Percentiles rank a stretch among this genome's conserved stretches.
These are phyloP conservation scores for Cheilinus undulatus DNA, from an alignment of 2,113 vertebrate species.

Conservation along the genomic window DNA sequence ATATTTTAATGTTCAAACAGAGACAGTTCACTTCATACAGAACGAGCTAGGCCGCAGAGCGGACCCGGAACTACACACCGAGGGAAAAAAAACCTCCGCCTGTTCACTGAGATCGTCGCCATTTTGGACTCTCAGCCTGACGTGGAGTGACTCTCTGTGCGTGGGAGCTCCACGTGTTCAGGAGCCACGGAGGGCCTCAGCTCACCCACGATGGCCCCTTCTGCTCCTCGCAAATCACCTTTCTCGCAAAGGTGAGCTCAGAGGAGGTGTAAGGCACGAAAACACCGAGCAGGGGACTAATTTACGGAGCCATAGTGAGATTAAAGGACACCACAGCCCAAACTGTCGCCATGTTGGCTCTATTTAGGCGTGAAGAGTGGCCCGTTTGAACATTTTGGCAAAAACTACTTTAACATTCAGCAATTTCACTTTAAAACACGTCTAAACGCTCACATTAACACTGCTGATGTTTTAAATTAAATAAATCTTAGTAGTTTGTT, in stretches of 20 bases:
- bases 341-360: conserved; percentile 47
- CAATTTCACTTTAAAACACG: neutral
- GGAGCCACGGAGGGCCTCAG: conserved; percentile 41
- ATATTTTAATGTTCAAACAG: neutral
- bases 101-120: conserved; percentile 65
- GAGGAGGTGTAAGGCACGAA: neutral
- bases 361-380: conserved; percentile 2
- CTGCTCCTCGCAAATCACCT: conserved; percentile 41
- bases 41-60: neutral
- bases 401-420: neutral
- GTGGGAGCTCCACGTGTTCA: conserved; percentile 74
- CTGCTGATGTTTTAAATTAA: neutral
- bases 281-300: neutral
- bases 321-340: conserved; percentile 8
- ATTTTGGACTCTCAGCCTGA: conserved; percentile 79
- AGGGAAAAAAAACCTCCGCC: neutral
- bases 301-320: conserved; percentile 6
- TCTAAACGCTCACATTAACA: neutral
- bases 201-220: conserved; percentile 32
- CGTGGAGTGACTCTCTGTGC: conserved; percentile 63
- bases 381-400: neutral
- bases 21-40: neutral
- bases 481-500: neutral
- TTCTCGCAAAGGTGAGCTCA: conserved; percentile 20
- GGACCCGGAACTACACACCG: conserved; percentile 8